Evolutionary conservation across 2,888 invertebrate genomes (phyloP).

Genomic region (Brachycybe producta): DNA sequence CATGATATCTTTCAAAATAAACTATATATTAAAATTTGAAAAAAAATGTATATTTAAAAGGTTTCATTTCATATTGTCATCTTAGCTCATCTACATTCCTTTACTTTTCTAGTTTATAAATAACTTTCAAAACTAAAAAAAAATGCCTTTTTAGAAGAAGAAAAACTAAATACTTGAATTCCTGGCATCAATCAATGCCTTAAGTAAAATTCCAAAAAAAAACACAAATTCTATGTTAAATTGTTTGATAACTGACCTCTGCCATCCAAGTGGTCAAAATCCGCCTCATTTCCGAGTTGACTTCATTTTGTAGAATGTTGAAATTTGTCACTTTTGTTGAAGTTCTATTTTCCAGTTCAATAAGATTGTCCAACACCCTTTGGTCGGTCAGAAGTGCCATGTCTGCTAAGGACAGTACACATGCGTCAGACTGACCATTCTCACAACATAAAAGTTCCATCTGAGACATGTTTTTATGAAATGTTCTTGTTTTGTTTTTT

Average conservation of each 20-base stretch:
- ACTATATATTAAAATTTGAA: no score
- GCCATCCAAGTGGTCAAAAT: slow-evolving; percentile 75
- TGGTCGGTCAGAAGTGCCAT: slow-evolving; percentile 46
- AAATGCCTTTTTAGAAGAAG: no score
- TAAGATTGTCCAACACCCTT: slow-evolving; percentile 47
- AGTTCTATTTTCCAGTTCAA: slow-evolving; percentile 49
- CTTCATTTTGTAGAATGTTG: slow-evolving; percentile 53
- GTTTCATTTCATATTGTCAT: no score
- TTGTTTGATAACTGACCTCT: slow-evolving; percentile 63
- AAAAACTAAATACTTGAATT: no score
- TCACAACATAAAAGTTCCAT: slow-evolving; percentile 12
- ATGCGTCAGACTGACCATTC: slow-evolving; percentile 3
- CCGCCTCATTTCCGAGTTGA: slow-evolving; percentile 67
- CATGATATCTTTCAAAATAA: no score
- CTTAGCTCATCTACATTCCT: no score
- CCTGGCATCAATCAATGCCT: neutral
- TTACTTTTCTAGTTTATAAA: no score
- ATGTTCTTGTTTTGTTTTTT: no score
- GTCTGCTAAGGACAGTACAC: slow-evolving; percentile 32
- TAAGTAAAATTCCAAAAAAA: neutral
- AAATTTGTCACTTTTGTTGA: slow-evolving; percentile 48
- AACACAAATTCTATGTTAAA: neutral
- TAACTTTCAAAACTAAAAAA: no score
- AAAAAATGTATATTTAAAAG: no score
- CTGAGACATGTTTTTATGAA: no score